Evolutionary conservation across 1,140 invertebrate genomes (phyloP).

Genomic region (Penaeus chinensis): DNA sequence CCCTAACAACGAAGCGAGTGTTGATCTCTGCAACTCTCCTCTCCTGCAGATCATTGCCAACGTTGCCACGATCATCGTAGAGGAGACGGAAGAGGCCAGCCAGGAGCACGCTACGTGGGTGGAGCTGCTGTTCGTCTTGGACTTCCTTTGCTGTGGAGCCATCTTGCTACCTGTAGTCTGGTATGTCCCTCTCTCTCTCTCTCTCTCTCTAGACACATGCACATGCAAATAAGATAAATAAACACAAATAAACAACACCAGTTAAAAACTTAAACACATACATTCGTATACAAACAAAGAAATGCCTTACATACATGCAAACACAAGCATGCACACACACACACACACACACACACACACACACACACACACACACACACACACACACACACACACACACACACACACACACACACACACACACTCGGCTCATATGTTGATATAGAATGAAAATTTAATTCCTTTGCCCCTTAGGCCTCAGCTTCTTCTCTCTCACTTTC

Average conservation of each 20-base stretch:
- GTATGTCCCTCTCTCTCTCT: conserved; percentile 67
- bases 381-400: neutral
- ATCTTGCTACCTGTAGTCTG: conserved; percentile 96
- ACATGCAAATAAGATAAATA: neutral
- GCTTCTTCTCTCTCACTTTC: neutral
- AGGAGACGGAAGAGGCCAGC: conserved; percentile 96
- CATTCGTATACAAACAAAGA: neutral
- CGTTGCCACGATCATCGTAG: conserved; percentile 96
- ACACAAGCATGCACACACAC: neutral
- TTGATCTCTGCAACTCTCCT: neutral
- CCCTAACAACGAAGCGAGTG: neutral
- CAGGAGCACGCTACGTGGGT: conserved; percentile 90
- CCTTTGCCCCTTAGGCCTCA: neutral
- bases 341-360: too few species aligned
- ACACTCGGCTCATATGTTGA: too few species aligned
- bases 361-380: too few species aligned
- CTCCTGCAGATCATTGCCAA: conserved; percentile 87
- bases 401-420: neutral
- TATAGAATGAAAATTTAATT: neutral
- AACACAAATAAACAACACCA: neutral
- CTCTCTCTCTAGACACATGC: neutral
- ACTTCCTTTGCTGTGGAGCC: conserved; percentile 96
- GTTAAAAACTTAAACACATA: neutral
- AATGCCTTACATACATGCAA: neutral
- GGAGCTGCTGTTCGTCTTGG: conserved; percentile 93